A percentile compares a stretch with the other conserved stretches of the same genome.
Conservation (phyloP, 2,888 invertebrate genomes). For the Heliconius ismenius region DNA sequence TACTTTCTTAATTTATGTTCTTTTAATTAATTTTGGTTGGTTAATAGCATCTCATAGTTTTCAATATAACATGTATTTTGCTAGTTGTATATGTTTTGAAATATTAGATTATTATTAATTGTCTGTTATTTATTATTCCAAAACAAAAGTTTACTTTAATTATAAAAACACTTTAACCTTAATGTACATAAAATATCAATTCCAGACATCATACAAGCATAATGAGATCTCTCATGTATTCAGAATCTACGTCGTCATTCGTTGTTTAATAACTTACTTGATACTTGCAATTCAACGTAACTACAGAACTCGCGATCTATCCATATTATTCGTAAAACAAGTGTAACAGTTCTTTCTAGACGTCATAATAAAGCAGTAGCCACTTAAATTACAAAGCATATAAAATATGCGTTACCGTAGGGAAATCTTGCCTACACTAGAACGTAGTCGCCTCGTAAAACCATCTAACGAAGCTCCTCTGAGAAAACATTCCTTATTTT, state of each 20-base stretch:
- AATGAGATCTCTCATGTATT: background rate
- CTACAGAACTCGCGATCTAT: constrained; percentile 3
- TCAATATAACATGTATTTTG: background rate
- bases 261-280: background rate
- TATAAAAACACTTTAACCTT: background rate
- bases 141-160: too few species aligned
- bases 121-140: background rate
- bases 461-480: constrained; percentile 64
- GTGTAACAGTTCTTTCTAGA: constrained; percentile 29
- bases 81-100: background rate
- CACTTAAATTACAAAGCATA: constrained; percentile 70
- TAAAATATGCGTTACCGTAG: constrained; percentile 75
- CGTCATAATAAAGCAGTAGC: constrained; percentile 57
- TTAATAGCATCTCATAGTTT: background rate
- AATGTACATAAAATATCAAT: background rate
- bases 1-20: background rate
- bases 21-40: too few species aligned
- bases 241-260: background rate
- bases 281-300: background rate
- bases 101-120: background rate
- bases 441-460: constrained; percentile 67
- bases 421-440: constrained; percentile 70
- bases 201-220: background rate
- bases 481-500: constrained; percentile 53
- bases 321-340: constrained; percentile 33